Evolutionary conservation across 2,888 invertebrate species (phyloP), one percentile per base, ranked within the genome.

Genomic region (Limenitis camilla): DNA sequence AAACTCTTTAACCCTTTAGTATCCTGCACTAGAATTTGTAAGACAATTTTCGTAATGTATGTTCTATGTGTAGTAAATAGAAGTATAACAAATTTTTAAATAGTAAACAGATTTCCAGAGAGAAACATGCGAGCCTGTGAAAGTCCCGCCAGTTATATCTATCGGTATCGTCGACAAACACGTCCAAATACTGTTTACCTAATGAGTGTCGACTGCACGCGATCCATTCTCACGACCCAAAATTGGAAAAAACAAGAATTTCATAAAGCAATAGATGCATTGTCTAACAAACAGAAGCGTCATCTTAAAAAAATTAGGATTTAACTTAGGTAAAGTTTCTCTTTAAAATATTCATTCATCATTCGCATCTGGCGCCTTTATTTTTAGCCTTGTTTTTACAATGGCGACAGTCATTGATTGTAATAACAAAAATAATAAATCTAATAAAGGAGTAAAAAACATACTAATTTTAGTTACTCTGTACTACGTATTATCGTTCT

Each of bases 171-270:
- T 66, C 61, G 67, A 69, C 67, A 76, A 76, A 74, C 72, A 71
- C 68, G 63, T 63, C 71, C 69, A 72, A 75, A 78, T 77, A 68
- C 64, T 82, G 81, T 84, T 84, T 81, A 79, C 75, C 68, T 78
- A 82, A 84, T 79, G 76, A 72, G 77, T 74, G 76, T 72, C 71
- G 72, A 72, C 67, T 76, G 72, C 75, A 73, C 72, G 77, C 76
- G 70, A 81, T 73, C 69, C 68, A 79, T 85, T 85, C 85, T 84
- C 85, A 86, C 85, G 85, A 73, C 76, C 83, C 75, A 62, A 72
- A 67, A 65, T 66, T 61, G 71, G 62, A 64, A 69, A 81, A 81
- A 79, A 61, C 78, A 72, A 68, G 67, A 72, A 76, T 77, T 73
- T 74, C 72, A 78, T 68, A 76, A 81, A 77, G 81, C 79, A 78